Conservation (phyloP, 1,140 invertebrate genomes). For the Brachionus koreanus region DNA sequence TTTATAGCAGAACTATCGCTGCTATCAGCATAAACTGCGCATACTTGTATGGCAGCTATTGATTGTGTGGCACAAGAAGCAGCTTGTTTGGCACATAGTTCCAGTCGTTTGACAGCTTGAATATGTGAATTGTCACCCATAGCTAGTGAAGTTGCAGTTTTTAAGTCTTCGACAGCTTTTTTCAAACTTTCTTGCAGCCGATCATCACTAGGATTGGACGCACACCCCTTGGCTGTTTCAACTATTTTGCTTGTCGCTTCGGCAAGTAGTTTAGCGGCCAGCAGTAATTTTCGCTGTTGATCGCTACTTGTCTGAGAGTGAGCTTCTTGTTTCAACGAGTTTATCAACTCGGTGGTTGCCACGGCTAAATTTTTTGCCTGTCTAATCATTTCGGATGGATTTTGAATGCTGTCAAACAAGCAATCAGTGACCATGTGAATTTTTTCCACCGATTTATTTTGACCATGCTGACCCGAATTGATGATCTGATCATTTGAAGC, state of each 20-base stretch:
- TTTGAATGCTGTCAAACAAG: constrained; percentile 74
- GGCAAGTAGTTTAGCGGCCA: constrained; percentile 76
- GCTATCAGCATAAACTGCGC: constrained; percentile 66
- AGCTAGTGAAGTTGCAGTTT: constrained; percentile 18
- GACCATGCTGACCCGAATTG: constrained; percentile 49
- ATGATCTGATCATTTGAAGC: constrained; percentile 30
- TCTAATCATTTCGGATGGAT: constrained; percentile 83
- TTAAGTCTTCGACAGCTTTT: constrained; percentile 80
- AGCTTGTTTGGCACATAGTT: constrained; percentile 72
- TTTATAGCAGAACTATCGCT: constrained; percentile 64
- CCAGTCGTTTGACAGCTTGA: constrained; percentile 16
- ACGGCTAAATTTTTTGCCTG: constrained; percentile 86
- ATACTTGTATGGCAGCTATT: constrained; percentile 62
- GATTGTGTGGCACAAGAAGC: constrained; percentile 83
- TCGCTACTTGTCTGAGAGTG: constrained; percentile 73
- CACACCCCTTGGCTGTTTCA: constrained; percentile 87
- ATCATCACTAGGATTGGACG: constrained; percentile 75
- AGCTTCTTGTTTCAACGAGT: constrained; percentile 87
- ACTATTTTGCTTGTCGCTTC: constrained; percentile 93
- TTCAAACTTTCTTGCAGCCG: constrained; percentile 76
- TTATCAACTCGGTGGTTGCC: constrained; percentile 83
- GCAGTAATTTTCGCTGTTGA: constrained; percentile 78
- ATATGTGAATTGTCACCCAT: background rate
- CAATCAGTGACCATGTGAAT: constrained; percentile 85
- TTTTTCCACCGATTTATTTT: constrained; percentile 79